These are phyloP conservation scores for Zoanthus solanderi DNA, from an alignment of 92 coral and sea anemone species.

Conservation along the genomic window DNA sequence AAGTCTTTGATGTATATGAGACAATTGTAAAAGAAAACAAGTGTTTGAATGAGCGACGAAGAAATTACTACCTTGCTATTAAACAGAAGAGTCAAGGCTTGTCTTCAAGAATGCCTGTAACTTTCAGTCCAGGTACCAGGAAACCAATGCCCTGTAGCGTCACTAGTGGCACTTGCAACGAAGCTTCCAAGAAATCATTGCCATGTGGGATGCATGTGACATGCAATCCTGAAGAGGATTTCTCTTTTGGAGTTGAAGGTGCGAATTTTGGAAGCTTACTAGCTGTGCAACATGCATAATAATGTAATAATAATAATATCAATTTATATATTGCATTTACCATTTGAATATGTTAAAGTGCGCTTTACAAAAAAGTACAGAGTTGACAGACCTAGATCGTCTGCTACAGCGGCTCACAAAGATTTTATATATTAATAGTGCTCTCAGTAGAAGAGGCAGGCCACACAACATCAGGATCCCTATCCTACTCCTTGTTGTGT, in stretches of 20 bases:
- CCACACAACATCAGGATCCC: too few relatives aligned
- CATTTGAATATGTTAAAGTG: too few relatives aligned
- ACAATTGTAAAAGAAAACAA: slow-evolving; percentile 17
- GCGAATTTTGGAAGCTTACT: not conserved
- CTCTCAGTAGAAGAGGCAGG: too few relatives aligned
- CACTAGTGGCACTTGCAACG: not conserved
- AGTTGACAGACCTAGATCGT: too few relatives aligned
- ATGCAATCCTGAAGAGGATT: not conserved
- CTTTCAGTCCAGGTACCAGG: not conserved
- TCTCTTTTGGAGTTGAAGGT: slow-evolving; percentile 19
- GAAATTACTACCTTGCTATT: slow-evolving; percentile 7
- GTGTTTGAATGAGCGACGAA: slow-evolving; percentile 15
- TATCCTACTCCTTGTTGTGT: too few relatives aligned
- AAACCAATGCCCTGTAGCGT: not conserved
- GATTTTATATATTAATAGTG: too few relatives aligned
- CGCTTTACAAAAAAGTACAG: too few relatives aligned
- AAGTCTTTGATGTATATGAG: not conserved
- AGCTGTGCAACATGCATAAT: too few relatives aligned
- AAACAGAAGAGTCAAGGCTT: not conserved
- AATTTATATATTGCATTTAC: too few relatives aligned
- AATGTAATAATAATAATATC: too few relatives aligned
- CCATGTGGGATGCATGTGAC: too few relatives aligned
- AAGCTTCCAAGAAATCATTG: not conserved
- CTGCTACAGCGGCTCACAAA: too few relatives aligned
- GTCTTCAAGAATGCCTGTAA: not conserved